Evolutionary conservation across 2,797 vertebrate genomes (phyloP).

Genomic region (Oophaga sylvatica): DNA sequence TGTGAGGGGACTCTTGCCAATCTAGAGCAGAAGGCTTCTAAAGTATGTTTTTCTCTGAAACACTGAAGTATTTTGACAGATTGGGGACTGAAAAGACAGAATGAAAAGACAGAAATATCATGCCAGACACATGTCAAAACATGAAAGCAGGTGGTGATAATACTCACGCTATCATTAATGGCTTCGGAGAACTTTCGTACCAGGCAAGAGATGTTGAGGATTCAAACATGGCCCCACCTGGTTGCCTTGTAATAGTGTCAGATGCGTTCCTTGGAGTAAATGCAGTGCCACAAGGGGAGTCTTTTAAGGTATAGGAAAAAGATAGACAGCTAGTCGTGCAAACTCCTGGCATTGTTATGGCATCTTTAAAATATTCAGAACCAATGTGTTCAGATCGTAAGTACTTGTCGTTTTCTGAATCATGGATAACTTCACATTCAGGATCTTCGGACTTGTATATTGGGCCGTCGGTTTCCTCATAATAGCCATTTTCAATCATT

Average conservation of each 20-base stretch:
- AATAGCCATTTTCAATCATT: slow-evolving; percentile 97
- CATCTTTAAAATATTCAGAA: slow-evolving; percentile 76
- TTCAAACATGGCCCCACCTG: slow-evolving; percentile 68
- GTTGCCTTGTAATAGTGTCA: slow-evolving; percentile 78
- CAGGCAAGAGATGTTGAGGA: slow-evolving; percentile 77
- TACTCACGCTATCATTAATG: slow-evolving; percentile 94
- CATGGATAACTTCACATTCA: slow-evolving; percentile 68
- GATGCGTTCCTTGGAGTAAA: slow-evolving; percentile 73
- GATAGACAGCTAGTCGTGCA: slow-evolving; percentile 81
- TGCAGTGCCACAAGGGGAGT: slow-evolving; percentile 75
- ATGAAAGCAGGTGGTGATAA: background rate
- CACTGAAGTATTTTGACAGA: background rate
- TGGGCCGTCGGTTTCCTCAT: slow-evolving; percentile 86
- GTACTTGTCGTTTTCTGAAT: slow-evolving; percentile 68
- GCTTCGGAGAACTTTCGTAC: slow-evolving; percentile 87
- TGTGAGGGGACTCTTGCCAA: no score
- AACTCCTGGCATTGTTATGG: slow-evolving; percentile 73
- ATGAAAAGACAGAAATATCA: background rate
- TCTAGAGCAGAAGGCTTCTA: no score
- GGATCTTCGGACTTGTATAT: slow-evolving; percentile 78
- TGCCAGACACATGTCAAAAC: background rate
- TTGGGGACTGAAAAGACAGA: background rate
- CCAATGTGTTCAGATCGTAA: slow-evolving; percentile 71
- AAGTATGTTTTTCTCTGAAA: no score
- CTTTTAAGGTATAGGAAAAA: slow-evolving; percentile 74